Evolutionary conservation across 2,888 invertebrate species (phyloP).

Genomic region (Cheilosia scutellata): DNA sequence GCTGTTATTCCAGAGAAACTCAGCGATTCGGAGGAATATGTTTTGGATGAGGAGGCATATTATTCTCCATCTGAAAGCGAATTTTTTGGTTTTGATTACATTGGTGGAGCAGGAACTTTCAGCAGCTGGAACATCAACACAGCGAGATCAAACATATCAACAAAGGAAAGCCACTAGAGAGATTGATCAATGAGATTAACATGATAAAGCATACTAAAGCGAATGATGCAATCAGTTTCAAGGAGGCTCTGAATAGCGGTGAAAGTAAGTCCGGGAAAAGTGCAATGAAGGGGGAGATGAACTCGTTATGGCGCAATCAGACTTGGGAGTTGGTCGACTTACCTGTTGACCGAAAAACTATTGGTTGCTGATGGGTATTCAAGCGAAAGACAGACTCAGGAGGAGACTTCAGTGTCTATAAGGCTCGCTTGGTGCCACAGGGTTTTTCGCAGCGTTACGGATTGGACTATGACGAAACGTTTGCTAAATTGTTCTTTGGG

Average conservation of each 20-base stretch:
- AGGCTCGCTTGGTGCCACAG: constrained; percentile 29
- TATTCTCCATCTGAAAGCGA: background rate
- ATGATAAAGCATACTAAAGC: too few species aligned
- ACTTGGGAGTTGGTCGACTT: too few species aligned
- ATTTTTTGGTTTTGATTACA: background rate
- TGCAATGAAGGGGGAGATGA: too few species aligned
- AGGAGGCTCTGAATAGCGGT: too few species aligned
- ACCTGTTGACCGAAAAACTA: too few species aligned
- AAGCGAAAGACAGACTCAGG: too few species aligned
- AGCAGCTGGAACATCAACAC: constrained; percentile 28
- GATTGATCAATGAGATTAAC: too few species aligned
- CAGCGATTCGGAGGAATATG: background rate
- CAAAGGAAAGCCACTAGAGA: background rate
- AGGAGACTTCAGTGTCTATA: too few species aligned
- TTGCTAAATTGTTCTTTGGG: constrained; percentile 4
- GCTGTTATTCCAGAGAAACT: background rate
- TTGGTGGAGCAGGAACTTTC: background rate
- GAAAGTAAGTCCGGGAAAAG: too few species aligned
- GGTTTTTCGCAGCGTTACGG: constrained; percentile 50
- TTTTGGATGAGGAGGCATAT: too few species aligned
- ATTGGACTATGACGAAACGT: constrained; percentile 36
- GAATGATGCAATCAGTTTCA: too few species aligned
- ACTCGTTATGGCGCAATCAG: too few species aligned
- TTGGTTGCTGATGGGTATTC: background rate
- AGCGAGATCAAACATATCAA: background rate